Evolutionary conservation across 2,797 vertebrate species (phyloP).

Genomic region (Gymnocypris eckloni): DNA sequence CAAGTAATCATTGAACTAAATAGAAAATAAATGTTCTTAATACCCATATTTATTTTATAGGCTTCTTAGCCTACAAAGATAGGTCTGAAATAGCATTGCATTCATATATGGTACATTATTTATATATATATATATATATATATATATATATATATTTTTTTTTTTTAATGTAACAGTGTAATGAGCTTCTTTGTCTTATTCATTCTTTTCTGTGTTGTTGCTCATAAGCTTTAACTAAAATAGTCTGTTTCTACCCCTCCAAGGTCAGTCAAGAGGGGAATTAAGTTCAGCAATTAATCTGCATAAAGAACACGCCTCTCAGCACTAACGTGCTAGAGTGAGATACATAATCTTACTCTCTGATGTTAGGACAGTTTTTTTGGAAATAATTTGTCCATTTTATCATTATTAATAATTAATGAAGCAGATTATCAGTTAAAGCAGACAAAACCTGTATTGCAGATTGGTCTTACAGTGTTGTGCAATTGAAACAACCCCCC

Average conservation of each 20-base stretch:
- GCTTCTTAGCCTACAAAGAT: not conserved
- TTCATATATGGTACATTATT: no score
- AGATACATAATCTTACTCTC: slow-evolving; percentile 45
- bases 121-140: no score
- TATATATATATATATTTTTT: no score
- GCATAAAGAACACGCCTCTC: slow-evolving; percentile 70
- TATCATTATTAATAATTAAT: not conserved
- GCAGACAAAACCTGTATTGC: not conserved
- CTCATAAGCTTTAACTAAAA: slow-evolving; percentile 55
- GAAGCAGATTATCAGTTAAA: slow-evolving; percentile 16
- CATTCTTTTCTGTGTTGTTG: slow-evolving; percentile 43
- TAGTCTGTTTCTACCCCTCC: slow-evolving; percentile 45
- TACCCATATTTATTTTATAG: not conserved
- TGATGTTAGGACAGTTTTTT: slow-evolving; percentile 4
- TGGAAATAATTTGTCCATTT: not conserved
- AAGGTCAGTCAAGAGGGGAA: slow-evolving; percentile 63
- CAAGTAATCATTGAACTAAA: not conserved
- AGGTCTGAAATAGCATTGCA: not conserved
- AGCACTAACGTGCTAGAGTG: slow-evolving; percentile 57
- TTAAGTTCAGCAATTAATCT: slow-evolving; percentile 76
- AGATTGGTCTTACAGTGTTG: not conserved
- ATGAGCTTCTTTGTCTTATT: slow-evolving; percentile 9
- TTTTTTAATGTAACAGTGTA: not conserved
- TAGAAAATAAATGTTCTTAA: not conserved
- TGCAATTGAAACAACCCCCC: not conserved